A percentile compares a stretch with the other conserved stretches of the same genome.
Evolutionary conservation across 2,888 invertebrate species (phyloP).

Genomic region (Stratiomys singularior): DNA sequence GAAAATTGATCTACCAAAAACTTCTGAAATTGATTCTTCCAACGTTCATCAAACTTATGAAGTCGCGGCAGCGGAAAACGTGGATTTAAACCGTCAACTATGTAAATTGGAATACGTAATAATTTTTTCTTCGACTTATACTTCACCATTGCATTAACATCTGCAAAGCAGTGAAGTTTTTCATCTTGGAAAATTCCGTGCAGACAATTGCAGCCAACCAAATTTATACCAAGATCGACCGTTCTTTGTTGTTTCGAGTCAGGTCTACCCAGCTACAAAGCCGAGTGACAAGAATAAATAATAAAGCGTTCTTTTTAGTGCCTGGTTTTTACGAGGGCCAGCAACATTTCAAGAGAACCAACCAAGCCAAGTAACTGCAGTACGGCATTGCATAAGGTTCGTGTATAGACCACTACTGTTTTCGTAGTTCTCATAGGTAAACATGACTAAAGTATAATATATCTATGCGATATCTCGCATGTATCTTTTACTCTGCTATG

Average conservation of each 20-base stretch:
- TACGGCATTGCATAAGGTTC: conserved; percentile 20
- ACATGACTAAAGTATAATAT: neutral
- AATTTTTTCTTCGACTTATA: neutral
- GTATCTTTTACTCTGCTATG: conserved; percentile 1
- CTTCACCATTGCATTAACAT: neutral
- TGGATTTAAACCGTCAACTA: neutral
- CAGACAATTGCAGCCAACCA: neutral
- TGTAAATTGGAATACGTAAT: neutral
- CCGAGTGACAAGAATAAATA: neutral
- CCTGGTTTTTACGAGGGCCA: neutral
- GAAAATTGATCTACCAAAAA: no score
- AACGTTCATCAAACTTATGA: no score
- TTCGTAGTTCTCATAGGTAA: neutral
- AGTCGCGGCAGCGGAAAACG: no score
- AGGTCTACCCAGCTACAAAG: no score
- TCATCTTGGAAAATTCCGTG: conserved; percentile 1
- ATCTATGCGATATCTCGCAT: neutral
- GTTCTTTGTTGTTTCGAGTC: neutral
- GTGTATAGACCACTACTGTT: neutral
- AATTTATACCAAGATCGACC: neutral
- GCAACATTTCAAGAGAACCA: neutral
- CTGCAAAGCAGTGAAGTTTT: neutral
- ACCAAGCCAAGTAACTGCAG: neutral
- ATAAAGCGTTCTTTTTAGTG: neutral
- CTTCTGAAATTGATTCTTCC: no score